Base-by-base conservation (phyloP, 2,888 invertebrate genomes). In the Hipparchia sbordonii region DNA sequence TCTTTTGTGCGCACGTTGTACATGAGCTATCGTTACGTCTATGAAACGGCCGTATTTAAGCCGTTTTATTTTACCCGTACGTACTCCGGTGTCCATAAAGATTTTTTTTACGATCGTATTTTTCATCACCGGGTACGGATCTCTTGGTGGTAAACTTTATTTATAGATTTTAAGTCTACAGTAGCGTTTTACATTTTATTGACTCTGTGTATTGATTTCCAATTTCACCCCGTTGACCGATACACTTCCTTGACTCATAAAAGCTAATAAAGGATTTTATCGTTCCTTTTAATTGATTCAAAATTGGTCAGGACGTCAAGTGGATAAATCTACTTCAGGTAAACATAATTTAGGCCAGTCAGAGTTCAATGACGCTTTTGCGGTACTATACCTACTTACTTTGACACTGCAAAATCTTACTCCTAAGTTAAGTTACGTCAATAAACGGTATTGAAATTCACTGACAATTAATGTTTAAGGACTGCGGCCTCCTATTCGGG, bases 71-170 rank as follows among this genome's bases (percentile, higher is more conserved):
- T 52, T 52, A 65, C 65, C 6, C 48, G 8, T 48, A 48, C 65
- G 61, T 45, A 46, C 45, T 46, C 61, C 61, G 45, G 46, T 61
- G 61, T 61, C 61, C 61, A 61, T 61, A 61, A 60, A 61, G 61
- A 61, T 45, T 45, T 61, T 61, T 61, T 46, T 61, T 61, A 61
- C 61, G 61, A 61, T 61, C 45, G 45, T 61, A 45, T 61, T 61
- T 61, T 61, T 61, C 61, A 61, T 61, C 61, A 61, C 61, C 61
- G 45, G 61, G 12, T 61, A 61, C 61, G 61, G 61, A 61, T 61
- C 61, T 61, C 61, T 61, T 46, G 61, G 61, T 45, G 61, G 45
- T 46, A 46, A 61, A 61, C 12, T 45, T 61, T 61, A 61, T 61
- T 61, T 61, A 61, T 61, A 61, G 61, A 61, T n/a, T 45, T 61